phyloP scores from a whole-genome alignment of 2,113 vertebrate genomes.

The Lampris incognitus region DNA sequence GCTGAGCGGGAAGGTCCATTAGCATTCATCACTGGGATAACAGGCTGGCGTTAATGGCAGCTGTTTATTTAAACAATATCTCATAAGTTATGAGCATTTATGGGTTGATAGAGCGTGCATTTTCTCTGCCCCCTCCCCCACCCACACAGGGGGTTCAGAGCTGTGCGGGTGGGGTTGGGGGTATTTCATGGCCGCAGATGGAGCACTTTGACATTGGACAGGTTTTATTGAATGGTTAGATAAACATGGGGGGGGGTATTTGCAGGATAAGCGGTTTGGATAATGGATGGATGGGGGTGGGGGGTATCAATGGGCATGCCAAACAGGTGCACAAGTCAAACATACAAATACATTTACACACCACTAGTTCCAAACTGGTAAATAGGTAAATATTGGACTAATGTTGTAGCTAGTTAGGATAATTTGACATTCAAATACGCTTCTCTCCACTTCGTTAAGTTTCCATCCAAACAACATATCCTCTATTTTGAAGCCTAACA shows the following conservation, averaged over 20 bases:
- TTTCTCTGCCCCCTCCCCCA: background rate
- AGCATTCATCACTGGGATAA: conserved; percentile 76
- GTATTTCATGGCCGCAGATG: conserved; percentile 11
- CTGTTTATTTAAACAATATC: conserved; percentile 75
- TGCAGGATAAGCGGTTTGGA: background rate
- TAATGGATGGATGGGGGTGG: background rate
- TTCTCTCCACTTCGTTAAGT: too few relatives aligned
- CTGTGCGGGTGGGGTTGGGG: background rate
- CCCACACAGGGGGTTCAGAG: too few relatives aligned
- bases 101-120: conserved; percentile 45
- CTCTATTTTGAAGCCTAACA: too few relatives aligned
- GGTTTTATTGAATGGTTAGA: conserved; percentile 50
- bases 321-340: background rate
- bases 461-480: too few relatives aligned
- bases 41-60: conserved; percentile 69
- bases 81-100: conserved; percentile 63
- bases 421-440: too few relatives aligned
- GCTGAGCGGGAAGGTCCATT: conserved; percentile 62
- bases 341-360: background rate
- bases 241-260: conserved; percentile 27
- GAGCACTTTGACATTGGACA: conserved; percentile 41
- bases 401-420: too few relatives aligned
- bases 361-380: background rate
- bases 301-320: background rate
- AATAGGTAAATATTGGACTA: too few relatives aligned